A percentile compares a stretch with the other conserved stretches of the same genome.
phyloP scores from a whole-genome alignment of 1,140 invertebrate species.

The Oscheius sp. region DNA sequence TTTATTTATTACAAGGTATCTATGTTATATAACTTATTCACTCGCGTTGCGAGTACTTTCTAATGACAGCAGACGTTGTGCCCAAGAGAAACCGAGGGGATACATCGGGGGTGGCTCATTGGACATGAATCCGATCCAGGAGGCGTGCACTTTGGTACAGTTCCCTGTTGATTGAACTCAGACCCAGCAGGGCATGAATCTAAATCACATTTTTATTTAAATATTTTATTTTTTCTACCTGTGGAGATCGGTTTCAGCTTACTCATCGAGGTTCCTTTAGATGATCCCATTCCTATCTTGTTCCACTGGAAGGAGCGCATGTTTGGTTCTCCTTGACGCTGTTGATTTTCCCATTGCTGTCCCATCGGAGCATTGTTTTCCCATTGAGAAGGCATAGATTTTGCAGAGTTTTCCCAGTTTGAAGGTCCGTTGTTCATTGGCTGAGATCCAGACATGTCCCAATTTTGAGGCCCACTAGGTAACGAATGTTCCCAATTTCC shows the following conservation, averaged over 20 bases:
- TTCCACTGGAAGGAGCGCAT: background rate
- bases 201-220: background rate
- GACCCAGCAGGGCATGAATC: conserved; percentile 7
- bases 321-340: too few species aligned
- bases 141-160: conserved; percentile 23
- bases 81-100: conserved; percentile 5
- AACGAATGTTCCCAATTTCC: too few species aligned
- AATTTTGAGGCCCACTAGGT: too few species aligned
- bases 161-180: conserved; percentile 9
- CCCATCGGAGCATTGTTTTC: too few species aligned
- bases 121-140: conserved; percentile 25
- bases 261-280: background rate
- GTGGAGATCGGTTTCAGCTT: background rate
- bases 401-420: too few species aligned
- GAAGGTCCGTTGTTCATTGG: too few species aligned
- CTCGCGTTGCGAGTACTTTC: conserved; percentile 2
- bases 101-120: conserved; percentile 25
- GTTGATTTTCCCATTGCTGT: too few species aligned
- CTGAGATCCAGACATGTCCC: too few species aligned
- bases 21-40: background rate
- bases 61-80: conserved; percentile 23
- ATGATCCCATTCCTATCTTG: background rate
- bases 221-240: background rate
- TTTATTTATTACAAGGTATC: too few species aligned
- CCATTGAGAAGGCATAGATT: too few species aligned